Conservation (phyloP, 2,113 vertebrate genomes). For the Polyodon spathula region DNA sequence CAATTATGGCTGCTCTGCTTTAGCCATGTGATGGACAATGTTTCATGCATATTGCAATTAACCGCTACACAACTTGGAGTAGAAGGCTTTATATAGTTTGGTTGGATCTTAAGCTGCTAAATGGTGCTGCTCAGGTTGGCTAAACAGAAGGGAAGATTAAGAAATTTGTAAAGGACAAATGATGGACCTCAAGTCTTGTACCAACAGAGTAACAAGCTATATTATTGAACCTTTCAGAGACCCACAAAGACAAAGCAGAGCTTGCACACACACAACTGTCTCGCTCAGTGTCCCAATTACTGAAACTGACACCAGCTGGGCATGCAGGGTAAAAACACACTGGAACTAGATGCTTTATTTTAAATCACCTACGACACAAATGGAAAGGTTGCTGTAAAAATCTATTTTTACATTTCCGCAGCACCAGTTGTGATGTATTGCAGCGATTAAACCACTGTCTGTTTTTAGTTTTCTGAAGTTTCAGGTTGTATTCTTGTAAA, state of each 20-base stretch:
- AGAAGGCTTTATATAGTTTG: no score
- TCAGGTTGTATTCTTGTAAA: background rate
- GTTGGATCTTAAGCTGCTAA: no score
- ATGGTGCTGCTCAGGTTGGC: no score
- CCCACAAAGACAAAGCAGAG: background rate
- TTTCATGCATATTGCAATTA: no score
- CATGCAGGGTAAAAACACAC: background rate
- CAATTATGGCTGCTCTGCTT: background rate
- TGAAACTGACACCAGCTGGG: background rate
- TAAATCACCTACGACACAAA: background rate
- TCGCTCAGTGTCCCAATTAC: background rate
- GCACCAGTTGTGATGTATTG: constrained; percentile 2
- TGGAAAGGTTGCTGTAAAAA: background rate
- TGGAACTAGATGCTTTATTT: constrained; percentile 9
- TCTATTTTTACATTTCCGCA: constrained; percentile 4
- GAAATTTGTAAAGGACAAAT: background rate
- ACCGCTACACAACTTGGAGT: no score
- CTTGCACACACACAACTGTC: background rate
- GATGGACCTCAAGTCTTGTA: background rate
- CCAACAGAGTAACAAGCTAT: background rate
- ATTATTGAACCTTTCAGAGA: background rate
- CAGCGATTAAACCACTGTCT: background rate
- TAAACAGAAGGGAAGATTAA: background rate
- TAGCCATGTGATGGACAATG: background rate
- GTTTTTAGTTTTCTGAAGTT: background rate